These are phyloP conservation scores for Cephus nigrinus DNA, from an alignment of 2,888 invertebrate species.

Conservation along the genomic window DNA sequence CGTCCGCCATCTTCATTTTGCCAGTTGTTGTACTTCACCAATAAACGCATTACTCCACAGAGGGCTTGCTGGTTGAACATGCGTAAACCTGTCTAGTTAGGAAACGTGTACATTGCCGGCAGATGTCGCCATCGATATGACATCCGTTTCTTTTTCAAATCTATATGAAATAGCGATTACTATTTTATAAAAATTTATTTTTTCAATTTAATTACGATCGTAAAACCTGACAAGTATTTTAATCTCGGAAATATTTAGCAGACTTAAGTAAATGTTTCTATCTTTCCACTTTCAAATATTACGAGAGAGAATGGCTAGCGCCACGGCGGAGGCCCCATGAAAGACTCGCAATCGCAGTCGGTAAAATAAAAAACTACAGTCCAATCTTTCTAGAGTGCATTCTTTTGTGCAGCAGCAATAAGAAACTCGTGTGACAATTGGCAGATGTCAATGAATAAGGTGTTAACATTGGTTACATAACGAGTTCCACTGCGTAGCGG, in stretches of 20 bases:
- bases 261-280: neutral
- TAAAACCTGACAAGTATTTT: too few relatives aligned
- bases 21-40: constrained; percentile 34
- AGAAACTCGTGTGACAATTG: too few relatives aligned
- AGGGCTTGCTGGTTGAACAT: neutral
- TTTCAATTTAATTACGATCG: neutral
- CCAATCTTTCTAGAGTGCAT: neutral
- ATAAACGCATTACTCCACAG: neutral
- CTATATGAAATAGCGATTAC: neutral
- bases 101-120: neutral
- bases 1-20: constrained; percentile 87
- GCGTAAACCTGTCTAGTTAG: neutral
- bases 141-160: neutral
- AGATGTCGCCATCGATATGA: neutral
- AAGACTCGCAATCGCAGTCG: neutral
- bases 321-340: neutral
- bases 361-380: neutral
- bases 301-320: neutral
- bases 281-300: neutral
- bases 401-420: too few relatives aligned
- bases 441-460: too few relatives aligned
- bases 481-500: too few relatives aligned
- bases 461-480: too few relatives aligned
- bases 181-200: neutral
- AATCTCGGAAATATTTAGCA: neutral